Conservation (phyloP, 2,888 invertebrate species). For the Melipona bicolor region DNA sequence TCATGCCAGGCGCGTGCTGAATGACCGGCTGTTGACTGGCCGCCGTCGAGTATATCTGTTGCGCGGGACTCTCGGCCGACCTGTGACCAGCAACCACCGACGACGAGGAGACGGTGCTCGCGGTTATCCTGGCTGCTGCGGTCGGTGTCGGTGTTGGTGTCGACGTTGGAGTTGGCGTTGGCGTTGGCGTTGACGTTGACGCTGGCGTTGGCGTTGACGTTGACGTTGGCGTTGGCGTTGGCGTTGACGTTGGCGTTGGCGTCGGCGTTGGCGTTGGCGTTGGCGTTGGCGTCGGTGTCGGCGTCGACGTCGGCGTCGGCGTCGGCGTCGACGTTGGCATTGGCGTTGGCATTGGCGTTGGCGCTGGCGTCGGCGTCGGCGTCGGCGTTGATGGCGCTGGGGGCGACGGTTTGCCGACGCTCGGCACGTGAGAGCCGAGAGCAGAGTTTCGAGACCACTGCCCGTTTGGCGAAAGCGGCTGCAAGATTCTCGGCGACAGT, state of each 20-base stretch:
- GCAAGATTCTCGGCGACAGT: slow-evolving; percentile 74
- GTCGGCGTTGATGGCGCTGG: slow-evolving; percentile 27
- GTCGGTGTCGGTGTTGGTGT: too few species aligned
- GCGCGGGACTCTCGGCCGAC: slow-evolving; percentile 72
- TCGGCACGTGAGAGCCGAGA: slow-evolving; percentile 72
- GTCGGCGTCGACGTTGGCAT: background rate
- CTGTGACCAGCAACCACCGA: slow-evolving; percentile 75
- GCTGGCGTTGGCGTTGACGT: too few species aligned
- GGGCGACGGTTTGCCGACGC: slow-evolving; percentile 71
- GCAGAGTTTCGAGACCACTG: slow-evolving; percentile 78
- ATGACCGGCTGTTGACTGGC: slow-evolving; percentile 82
- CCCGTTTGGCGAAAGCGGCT: slow-evolving; percentile 81
- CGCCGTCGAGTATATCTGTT: slow-evolving; percentile 82
- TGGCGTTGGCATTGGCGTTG: background rate
- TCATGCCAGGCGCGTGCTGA: slow-evolving; percentile 82
- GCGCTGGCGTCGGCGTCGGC: too few species aligned
- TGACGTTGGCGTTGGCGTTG: too few species aligned
- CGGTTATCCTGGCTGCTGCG: slow-evolving; percentile 76
- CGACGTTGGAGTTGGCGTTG: too few species aligned
- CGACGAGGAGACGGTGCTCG: slow-evolving; percentile 74
- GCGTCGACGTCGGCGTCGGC: too few species aligned
- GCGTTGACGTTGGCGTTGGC: slow-evolving; percentile 23
- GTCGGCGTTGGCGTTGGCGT: background rate
- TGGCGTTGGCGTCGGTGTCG: slow-evolving; percentile 2
- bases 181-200: too few species aligned